Evolutionary conservation across 2,888 invertebrate species (phyloP).

Genomic region (Temnothorax unifasciatus): DNA sequence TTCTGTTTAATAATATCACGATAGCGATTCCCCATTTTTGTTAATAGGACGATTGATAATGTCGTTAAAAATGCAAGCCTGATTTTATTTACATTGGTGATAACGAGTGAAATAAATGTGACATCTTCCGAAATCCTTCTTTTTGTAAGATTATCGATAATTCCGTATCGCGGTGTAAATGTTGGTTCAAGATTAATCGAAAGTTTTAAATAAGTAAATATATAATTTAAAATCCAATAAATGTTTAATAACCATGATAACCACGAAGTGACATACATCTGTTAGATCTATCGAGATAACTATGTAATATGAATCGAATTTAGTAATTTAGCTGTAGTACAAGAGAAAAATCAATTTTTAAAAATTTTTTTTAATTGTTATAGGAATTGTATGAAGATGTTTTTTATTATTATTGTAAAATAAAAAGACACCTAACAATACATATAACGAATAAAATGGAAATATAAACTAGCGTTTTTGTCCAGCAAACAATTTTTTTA

Average conservation of each 20-base stretch:
- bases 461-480: neutral
- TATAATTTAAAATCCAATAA: slow-evolving; percentile 1
- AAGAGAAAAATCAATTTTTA: neutral
- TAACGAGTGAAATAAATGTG: neutral
- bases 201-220: neutral
- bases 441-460: neutral
- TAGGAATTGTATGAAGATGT: neutral
- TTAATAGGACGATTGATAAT: neutral
- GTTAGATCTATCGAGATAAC: neutral
- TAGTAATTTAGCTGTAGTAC: neutral
- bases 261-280: neutral
- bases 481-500: neutral
- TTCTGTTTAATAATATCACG: slow-evolving; percentile 24
- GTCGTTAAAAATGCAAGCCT: neutral
- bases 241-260: neutral
- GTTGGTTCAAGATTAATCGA: neutral
- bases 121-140: neutral
- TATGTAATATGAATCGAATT: neutral
- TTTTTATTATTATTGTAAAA: neutral
- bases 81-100: neutral
- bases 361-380: neutral
- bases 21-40: neutral
- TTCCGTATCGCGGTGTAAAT: neutral
- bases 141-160: neutral
- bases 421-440: neutral